These are phyloP conservation scores for Bombylius discolor DNA, from an alignment of 2,888 invertebrate genomes.

Conservation along the genomic window DNA sequence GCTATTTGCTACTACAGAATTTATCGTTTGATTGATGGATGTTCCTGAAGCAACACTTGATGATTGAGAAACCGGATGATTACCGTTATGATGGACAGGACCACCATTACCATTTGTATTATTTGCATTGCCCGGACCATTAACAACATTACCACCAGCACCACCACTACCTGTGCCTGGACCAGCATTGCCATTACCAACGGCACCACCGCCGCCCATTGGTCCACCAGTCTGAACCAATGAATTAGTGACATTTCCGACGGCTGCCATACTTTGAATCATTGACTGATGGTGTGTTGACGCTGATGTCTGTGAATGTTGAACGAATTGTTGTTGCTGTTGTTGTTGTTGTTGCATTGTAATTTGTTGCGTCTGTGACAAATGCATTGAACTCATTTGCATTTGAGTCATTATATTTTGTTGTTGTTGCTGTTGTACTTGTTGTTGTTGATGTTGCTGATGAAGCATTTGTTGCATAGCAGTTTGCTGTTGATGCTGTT, in stretches of 20 bases:
- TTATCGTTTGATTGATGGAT: slow-evolving; percentile 32
- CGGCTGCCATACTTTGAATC: slow-evolving; percentile 22
- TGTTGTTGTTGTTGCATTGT: slow-evolving; percentile 39
- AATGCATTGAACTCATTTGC: slow-evolving; percentile 53
- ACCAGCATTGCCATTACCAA: slow-evolving; percentile 7
- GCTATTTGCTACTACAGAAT: slow-evolving; percentile 34
- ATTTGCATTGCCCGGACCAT: background rate
- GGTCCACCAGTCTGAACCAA: slow-evolving; percentile 9
- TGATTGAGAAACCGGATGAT: slow-evolving; percentile 17
- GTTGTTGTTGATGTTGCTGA: slow-evolving; percentile 24
- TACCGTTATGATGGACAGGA: slow-evolving; percentile 5
- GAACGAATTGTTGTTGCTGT: slow-evolving; percentile 32
- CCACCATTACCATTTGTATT: background rate
- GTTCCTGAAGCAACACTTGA: slow-evolving; percentile 15
- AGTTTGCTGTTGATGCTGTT: slow-evolving; percentile 13
- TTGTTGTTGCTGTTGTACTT: slow-evolving; percentile 21
- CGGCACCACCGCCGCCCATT: slow-evolving; percentile 8
- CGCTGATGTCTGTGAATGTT: slow-evolving; percentile 26
- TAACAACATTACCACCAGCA: slow-evolving; percentile 10
- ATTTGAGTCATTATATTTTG: slow-evolving; percentile 31
- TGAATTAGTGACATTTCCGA: slow-evolving; percentile 7
- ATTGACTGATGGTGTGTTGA: slow-evolving; percentile 32
- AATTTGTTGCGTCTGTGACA: slow-evolving; percentile 55
- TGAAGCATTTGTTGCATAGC: slow-evolving; percentile 32
- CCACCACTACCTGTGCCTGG: background rate